These are phyloP conservation scores for Takifugu ocellatus DNA, from an alignment of 2,797 vertebrate genomes.

Conservation along the genomic window DNA sequence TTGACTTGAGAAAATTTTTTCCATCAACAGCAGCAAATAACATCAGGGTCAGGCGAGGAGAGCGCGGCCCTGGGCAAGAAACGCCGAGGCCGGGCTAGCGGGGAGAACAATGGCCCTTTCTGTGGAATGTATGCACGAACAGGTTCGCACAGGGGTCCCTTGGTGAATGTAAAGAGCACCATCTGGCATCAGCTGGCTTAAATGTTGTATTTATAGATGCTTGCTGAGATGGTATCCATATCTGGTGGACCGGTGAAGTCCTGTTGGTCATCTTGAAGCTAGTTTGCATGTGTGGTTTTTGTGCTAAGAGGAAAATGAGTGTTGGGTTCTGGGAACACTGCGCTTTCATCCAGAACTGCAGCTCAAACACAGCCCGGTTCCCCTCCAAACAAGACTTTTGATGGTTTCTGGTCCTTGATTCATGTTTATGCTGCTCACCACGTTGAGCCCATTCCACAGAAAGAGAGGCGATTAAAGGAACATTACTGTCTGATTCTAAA, in stretches of 20 bases:
- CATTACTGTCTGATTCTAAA: constrained; percentile 60
- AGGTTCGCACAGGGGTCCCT: constrained; percentile 10
- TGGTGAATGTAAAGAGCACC: constrained; percentile 21
- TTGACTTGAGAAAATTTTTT: constrained; percentile 68
- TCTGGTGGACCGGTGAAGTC: constrained; percentile 24
- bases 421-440: constrained; percentile 20
- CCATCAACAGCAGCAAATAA: constrained; percentile 77
- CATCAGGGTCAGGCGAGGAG: constrained; percentile 68
- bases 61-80: constrained; percentile 46
- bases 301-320: constrained; percentile 59
- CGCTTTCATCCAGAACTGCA: constrained; percentile 26
- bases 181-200: constrained; percentile 36
- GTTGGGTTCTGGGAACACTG: constrained; percentile 53
- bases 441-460: constrained; percentile 64
- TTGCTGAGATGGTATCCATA: constrained; percentile 32
- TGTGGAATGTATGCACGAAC: constrained; percentile 10
- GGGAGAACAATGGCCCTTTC: constrained; percentile 29
- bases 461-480: constrained; percentile 57
- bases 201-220: constrained; percentile 11
- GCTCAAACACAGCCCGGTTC: constrained; percentile 48
- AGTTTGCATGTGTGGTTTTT: constrained; percentile 43
- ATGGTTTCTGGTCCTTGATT: constrained; percentile 22
- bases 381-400: constrained; percentile 27
- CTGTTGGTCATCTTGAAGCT: constrained; percentile 19
- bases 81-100: constrained; percentile 30